Evolutionary conservation across 2,113 vertebrate species (phyloP), one percentile per base, ranked within the genome.

Genomic region (Calidris pygmaea): DNA sequence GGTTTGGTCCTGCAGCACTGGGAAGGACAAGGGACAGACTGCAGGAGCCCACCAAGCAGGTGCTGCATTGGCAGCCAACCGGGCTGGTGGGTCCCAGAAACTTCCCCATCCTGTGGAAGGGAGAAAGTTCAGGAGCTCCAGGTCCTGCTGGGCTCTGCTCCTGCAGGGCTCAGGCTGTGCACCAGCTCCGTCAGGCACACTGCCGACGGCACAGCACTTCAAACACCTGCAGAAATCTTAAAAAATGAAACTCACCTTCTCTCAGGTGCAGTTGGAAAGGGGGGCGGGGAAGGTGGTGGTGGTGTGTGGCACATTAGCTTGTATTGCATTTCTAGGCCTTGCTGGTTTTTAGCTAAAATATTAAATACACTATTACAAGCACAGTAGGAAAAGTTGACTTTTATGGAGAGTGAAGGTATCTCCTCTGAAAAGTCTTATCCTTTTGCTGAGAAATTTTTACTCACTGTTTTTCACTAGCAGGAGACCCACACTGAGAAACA

Each of bases 121-220:
- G 30, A 89, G 32, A 73, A 89, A 30, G 23, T 21, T 35, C 2
- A 3, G 20, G 3, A 20, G 10, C 14, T 41, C 7, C 3, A 47
- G 30, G 14, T 9, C 39, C 32, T 3, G 7, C 12, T 53, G 10
- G 7, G 30, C 16, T 47, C 72, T 87, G 65, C 15, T 70, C 20
- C 53, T 63, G 29, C 7, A 47, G 16, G 22, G 34, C 12, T 93
- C 34, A 9, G 0, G 0, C 19, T 12, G 35, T 24, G 19, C 53
- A 37, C 6, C 7, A 71, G 19, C 24, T 21, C 41, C 0, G 1
- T 10, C 35, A 48, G 71, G 50, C 20, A 55, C 0, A 0, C 32
- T 37, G 81, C 35, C 62, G 30, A 26, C 21, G 24, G 71, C 3
- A 3, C 1, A 39, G 45, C 8, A 14, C 50, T 48, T 89, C 45